A percentile compares a stretch with the other conserved stretches of the same genome.
These are phyloP conservation scores for Leuctra nigra DNA, from an alignment of 2,888 invertebrate genomes.

Conservation along the genomic window DNA sequence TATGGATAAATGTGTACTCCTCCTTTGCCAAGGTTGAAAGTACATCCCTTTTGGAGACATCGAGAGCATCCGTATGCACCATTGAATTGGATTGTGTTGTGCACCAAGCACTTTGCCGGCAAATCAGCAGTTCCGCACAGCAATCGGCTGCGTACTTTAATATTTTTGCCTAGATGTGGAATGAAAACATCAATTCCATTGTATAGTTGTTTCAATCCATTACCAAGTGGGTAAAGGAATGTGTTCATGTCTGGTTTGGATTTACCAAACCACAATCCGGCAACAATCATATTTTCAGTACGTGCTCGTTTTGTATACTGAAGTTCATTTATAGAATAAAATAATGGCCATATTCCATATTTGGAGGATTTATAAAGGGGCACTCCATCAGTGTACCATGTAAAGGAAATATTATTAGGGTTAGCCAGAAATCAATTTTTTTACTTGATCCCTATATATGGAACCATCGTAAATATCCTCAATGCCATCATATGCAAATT, in stretches of 20 bases:
- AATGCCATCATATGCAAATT: not conserved
- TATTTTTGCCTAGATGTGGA: not conserved
- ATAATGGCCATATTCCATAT: conserved; percentile 30
- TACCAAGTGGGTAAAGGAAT: conserved; percentile 16
- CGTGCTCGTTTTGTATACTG: conserved; percentile 21
- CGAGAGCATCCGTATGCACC: conserved; percentile 20
- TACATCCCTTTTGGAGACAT: conserved; percentile 15
- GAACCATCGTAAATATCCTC: conserved; percentile 18
- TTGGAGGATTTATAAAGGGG: conserved; percentile 30
- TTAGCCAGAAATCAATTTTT: conserved; percentile 22
- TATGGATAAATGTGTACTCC: conserved; percentile 20
- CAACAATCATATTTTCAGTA: conserved; percentile 25
- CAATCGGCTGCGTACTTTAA: conserved; percentile 10
- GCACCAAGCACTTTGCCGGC: conserved; percentile 20
- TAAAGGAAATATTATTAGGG: conserved; percentile 28
- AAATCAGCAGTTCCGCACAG: conserved; percentile 23
- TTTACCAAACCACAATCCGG: conserved; percentile 21
- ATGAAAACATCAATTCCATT: conserved; percentile 8
- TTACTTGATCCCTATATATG: conserved; percentile 15
- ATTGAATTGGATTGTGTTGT: conserved; percentile 19
- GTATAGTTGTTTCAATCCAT: not conserved
- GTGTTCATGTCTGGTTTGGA: conserved; percentile 18
- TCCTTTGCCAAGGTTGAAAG: not conserved
- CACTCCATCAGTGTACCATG: conserved; percentile 31
- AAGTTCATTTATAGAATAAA: conserved; percentile 28